Evolutionary conservation across 2,113 vertebrate species (phyloP), one percentile per base, ranked within the genome.

Genomic region (Lichenostomus cassidix): DNA sequence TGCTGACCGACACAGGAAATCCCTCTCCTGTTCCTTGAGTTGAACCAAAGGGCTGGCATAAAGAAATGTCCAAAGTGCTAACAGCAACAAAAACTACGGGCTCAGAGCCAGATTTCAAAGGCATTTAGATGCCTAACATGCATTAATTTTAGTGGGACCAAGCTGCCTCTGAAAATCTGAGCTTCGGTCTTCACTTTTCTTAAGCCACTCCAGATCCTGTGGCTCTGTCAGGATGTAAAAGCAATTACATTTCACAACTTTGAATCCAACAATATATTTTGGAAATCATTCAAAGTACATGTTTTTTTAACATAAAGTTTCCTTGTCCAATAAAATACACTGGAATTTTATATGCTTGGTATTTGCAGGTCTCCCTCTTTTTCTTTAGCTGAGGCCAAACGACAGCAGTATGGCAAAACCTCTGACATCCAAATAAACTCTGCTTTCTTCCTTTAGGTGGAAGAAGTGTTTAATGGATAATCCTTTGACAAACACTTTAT

Each of bases 1-100:
- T 96, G 91, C 94, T 90, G 91, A 97, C 92, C 83, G 75, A 71
- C 94, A 95, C 97, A 98, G 98, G 97, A 98, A 97, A 98, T 98
- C 97, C 94, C 97, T 95, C 90, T 96, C 92, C 83, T 91, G 92
- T 97, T 95, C 95, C 95, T 94, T 95, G 94, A 97, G 96, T 64
- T 95, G 77, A 97, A 97, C 95, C 4, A 4, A 83, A 94, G 70
- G 60, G 73, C 91, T 96, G 76, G 87, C 90, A 90, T 73, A 87
- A 92, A 92, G 85, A 88, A 88, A 84, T 37, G 82, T 90, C 89
- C 77, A 2, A 82, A 83, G 73, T 83, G 84, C 59, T 92, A 93
- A 93, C 74, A 88, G 85, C 65, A 95, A 96, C 87, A 95, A 94
- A 87, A 94, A 42, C 59, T 83, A n/a, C 74, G 75, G 94, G 86